Evolutionary conservation across 1,140 invertebrate genomes (phyloP).

Genomic region (Drusus annulatus): DNA sequence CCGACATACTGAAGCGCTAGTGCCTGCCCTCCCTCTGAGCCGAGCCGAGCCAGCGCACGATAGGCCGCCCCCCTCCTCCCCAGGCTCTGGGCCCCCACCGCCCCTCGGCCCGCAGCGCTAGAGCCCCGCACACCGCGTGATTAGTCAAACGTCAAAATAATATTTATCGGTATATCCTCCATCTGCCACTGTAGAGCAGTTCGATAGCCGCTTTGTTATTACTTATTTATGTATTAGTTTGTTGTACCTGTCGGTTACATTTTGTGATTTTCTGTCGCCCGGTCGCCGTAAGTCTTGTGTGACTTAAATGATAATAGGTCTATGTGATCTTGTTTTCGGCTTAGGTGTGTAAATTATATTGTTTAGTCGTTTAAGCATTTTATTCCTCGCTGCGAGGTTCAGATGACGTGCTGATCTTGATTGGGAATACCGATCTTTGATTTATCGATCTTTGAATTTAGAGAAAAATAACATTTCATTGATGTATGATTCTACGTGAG

Average conservation of each 20-base stretch:
- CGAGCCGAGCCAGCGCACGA: too few relatives aligned
- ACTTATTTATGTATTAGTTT: constrained; percentile 35
- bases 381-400: background rate
- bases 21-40: background rate
- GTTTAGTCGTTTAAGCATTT: background rate
- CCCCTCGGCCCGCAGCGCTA: background rate
- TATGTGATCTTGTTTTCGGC: constrained; percentile 4
- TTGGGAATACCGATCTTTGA: background rate
- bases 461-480: too few relatives aligned
- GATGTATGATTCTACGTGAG: too few relatives aligned
- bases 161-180: background rate
- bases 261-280: background rate
- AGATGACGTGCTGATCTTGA: background rate
- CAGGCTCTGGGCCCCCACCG: too few relatives aligned
- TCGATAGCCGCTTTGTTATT: constrained; percentile 19
- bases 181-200: background rate
- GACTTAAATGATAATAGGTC: too few relatives aligned
- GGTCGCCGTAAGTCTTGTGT: too few relatives aligned
- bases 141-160: constrained; percentile 22
- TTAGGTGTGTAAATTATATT: background rate
- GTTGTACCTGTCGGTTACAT: background rate
- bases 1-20: constrained; percentile 54
- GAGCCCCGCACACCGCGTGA: constrained; percentile 15
- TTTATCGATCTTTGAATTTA: background rate
- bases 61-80: too few relatives aligned